These are phyloP conservation scores for Florisuga fusca DNA, from an alignment of 2,797 vertebrate genomes.

Conservation along the genomic window DNA sequence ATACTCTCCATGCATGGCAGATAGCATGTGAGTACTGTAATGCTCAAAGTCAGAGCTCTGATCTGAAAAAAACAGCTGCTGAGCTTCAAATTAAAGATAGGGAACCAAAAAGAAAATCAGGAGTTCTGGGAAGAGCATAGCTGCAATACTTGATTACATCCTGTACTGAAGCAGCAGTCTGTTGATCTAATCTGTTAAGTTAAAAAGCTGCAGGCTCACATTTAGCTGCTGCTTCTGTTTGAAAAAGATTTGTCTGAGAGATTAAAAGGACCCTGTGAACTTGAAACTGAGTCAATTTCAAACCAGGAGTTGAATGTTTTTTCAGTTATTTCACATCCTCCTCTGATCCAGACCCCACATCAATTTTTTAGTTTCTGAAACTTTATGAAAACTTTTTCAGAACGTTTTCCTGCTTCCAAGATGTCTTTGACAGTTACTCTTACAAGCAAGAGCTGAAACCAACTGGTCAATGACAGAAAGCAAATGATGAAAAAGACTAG, in stretches of 20 bases:
- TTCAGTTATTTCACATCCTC: slow-evolving; percentile 10
- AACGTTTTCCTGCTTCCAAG: not conserved
- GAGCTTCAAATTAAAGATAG: not conserved
- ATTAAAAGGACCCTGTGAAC: slow-evolving; percentile 31
- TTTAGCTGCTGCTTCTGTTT: slow-evolving; percentile 41
- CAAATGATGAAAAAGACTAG: slow-evolving; percentile 9
- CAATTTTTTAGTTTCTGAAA: not conserved
- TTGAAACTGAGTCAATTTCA: slow-evolving; percentile 7
- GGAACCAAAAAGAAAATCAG: not conserved
- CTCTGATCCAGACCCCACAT: not conserved
- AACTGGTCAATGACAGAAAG: not conserved
- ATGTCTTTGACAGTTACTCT: not conserved
- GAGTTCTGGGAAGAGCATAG: slow-evolving; percentile 21
- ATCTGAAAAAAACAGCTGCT: not conserved
- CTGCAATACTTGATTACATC: slow-evolving; percentile 34
- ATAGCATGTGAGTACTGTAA: not conserved
- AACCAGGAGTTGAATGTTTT: slow-evolving; percentile 29
- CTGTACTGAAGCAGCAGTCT: slow-evolving; percentile 14
- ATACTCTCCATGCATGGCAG: not conserved
- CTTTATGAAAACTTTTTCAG: not conserved
- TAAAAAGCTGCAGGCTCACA: slow-evolving; percentile 30
- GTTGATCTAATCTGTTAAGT: slow-evolving; percentile 28
- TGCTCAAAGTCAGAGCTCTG: not conserved
- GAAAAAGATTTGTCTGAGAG: slow-evolving; percentile 33
- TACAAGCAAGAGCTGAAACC: slow-evolving; percentile 2